Evolutionary conservation across 2,888 invertebrate species (phyloP), one percentile per base, ranked within the genome.

Genomic region (Selenia dentaria): DNA sequence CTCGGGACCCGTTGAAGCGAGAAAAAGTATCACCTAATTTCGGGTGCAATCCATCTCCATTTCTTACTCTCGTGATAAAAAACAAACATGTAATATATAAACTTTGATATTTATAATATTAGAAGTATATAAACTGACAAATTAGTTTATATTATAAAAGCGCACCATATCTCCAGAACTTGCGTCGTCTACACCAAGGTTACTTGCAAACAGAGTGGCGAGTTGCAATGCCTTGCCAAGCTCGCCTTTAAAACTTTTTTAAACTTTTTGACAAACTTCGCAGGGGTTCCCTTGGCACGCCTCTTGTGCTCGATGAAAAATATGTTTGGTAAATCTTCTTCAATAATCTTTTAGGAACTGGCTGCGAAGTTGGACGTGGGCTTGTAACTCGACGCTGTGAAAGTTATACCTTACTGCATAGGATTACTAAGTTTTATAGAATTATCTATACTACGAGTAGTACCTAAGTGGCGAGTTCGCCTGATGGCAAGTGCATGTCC

Each of bases 261-360:
- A n/a, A n/a, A 63, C 61, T 69, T 66, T 59, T 52, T 54, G 63
- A 64, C 70, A 64, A 74, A 76, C 63, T 74, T 74, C 49, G 52
- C 44, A 55, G 44, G 34, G 39, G 39, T 57, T 64, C 51, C 40
- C 54, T 62, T 62, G 65, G 65, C 59, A 56, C 51, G 54, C 49
- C 18, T 54, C 53, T 48, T 44, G 46, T 48, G 44, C 44, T 54
- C 51, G 46, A 47, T 51, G 56, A 54, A 59, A 56, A 59, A 59
- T 59, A 59, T 59, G 56, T 48, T 56, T 54, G 54, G 46, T 39
- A 45, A 56, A 48, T 46, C 34, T 37, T 35, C 29, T 38, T 39
- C 34, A 44, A 38, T 44, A 44, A 37, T 32, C 33, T 28, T 34
- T 41, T 33, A 26, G 33, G 9, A 18, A 18, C 28, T 40, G 14